Evolutionary conservation across 2,797 vertebrate species (phyloP).

Genomic region (Sebastes vulpes): DNA sequence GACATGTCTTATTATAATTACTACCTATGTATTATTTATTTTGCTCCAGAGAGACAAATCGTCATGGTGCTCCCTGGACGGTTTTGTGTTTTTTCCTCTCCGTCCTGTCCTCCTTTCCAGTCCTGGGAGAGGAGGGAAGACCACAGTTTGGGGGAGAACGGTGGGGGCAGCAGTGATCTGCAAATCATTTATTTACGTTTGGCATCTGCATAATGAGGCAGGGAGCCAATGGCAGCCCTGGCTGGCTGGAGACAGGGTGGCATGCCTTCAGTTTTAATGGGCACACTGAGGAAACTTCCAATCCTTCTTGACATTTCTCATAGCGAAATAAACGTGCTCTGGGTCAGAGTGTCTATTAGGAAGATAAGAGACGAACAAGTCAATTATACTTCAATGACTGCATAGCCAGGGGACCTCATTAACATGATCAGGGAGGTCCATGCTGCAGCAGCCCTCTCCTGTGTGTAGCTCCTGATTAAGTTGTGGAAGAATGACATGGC

Average conservation of each 20-base stretch:
- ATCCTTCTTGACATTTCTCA: constrained; percentile 99
- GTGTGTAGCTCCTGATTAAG: constrained; percentile 94
- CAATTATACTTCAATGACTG: constrained; percentile 99
- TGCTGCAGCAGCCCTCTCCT: constrained; percentile 90
- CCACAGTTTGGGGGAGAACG: constrained; percentile 49
- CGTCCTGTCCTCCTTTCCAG: constrained; percentile 53
- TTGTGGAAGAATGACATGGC: constrained; percentile 95
- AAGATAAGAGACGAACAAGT: constrained; percentile 98
- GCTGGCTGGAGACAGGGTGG: constrained; percentile 94
- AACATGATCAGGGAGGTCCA: constrained; percentile 95
- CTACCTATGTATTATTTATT: constrained; percentile 74
- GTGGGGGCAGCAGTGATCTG: constrained; percentile 74
- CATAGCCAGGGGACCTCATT: constrained; percentile 99
- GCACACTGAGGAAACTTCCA: constrained; percentile 92
- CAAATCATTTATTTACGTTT: constrained; percentile 92
- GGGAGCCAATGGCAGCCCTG: constrained; percentile 88
- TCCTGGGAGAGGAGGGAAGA: constrained; percentile 38
- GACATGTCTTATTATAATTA: constrained; percentile 82
- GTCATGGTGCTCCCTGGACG: constrained; percentile 43
- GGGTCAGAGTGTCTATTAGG: constrained; percentile 98
- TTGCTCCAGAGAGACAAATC: constrained; percentile 60
- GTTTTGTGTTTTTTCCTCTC: constrained; percentile 33
- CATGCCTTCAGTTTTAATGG: constrained; percentile 99
- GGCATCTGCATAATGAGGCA: constrained; percentile 95
- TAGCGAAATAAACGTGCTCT: constrained; percentile 95